Base-by-base conservation (phyloP, 2,797 vertebrate genomes). In the Gastrophryne carolinensis region DNA sequence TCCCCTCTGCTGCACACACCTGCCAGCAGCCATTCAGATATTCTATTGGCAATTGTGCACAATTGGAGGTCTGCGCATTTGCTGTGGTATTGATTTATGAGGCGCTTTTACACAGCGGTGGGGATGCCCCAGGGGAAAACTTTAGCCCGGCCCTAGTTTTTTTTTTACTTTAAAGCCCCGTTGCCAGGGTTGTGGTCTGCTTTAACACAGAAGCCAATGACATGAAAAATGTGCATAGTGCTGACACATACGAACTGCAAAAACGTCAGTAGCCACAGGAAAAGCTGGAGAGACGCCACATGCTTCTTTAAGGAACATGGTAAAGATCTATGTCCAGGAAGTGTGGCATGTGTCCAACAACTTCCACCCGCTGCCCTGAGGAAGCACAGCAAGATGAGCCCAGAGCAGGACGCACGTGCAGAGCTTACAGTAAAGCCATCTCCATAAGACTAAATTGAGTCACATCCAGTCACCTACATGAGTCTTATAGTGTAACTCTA, bases 291-390 rank as follows among this genome's bases (percentile, higher is more conserved):
- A 23, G 23, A 9, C 23, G 35, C 26, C 19, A 35, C 10, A 26
- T 47, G 11, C n/a, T 44, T 39, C 44, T 11, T 4, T 35, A 65
- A 34, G 72, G 62, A 57, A 49, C 27, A 41, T 13, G 39, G 26
- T 53, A 13, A 65, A 57, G 61, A 57, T 34, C 24, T 47, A 27
- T 49, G 52, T 58, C 21, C 54, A 49, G 39, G 72, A 66, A 66
- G 19, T 50, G 21, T 58, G 60, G 58, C 23, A 64, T 4, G 7
- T 26, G 19, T 54, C 58, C 58, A 64, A 50, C n/a, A 13, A 54
- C 47, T 29, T 54, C 52, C 39, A n/a, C 35, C 29, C 30, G 26
- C 27, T 15, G 39, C 23, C 2, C 62, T 17, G 26, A 24, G 52
- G 50, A 41, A 58, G 21, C 49, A 58, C 23, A 26, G 29, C 0